phyloP scores from a whole-genome alignment of 2,113 vertebrate genomes.

The Zosterops hypoxanthus region DNA sequence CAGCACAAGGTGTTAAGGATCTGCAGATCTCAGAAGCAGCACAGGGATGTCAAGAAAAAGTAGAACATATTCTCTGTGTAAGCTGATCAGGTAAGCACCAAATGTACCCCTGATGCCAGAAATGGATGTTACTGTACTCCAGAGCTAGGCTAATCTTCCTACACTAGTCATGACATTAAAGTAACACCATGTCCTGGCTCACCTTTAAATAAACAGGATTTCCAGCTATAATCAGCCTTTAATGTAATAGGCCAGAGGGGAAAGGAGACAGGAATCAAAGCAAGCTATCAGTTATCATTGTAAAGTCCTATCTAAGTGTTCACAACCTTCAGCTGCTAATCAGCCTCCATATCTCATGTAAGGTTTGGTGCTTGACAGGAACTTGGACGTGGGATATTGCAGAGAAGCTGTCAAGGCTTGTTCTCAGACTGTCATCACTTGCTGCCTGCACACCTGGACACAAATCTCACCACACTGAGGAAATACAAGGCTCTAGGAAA shows the following conservation, averaged over 20 bases:
- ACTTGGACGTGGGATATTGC: not conserved
- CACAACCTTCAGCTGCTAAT: not conserved
- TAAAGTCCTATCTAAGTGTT: not conserved
- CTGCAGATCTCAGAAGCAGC: too few species aligned
- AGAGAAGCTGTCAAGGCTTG: too few species aligned
- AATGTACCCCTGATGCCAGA: not conserved
- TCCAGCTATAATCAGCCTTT: not conserved
- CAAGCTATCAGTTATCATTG: not conserved
- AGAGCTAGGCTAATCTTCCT: not conserved
- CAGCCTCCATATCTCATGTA: not conserved
- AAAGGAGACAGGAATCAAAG: not conserved
- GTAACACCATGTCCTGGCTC: not conserved
- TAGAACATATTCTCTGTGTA: too few species aligned
- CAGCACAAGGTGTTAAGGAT: too few species aligned
- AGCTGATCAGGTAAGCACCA: too few species aligned
- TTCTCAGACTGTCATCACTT: too few species aligned
- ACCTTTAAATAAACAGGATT: not conserved
- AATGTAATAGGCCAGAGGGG: not conserved
- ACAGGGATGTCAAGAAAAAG: too few species aligned
- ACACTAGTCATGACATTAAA: not conserved
- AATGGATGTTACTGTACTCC: not conserved
- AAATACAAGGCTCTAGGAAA: too few species aligned
- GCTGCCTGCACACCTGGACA: too few species aligned
- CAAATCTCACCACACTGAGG: too few species aligned
- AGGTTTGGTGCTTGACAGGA: not conserved